A percentile compares a stretch with the other conserved stretches of the same genome.
Conservation (phyloP, 2,113 vertebrate species). For the Petrocephalus microphthalmus region DNA sequence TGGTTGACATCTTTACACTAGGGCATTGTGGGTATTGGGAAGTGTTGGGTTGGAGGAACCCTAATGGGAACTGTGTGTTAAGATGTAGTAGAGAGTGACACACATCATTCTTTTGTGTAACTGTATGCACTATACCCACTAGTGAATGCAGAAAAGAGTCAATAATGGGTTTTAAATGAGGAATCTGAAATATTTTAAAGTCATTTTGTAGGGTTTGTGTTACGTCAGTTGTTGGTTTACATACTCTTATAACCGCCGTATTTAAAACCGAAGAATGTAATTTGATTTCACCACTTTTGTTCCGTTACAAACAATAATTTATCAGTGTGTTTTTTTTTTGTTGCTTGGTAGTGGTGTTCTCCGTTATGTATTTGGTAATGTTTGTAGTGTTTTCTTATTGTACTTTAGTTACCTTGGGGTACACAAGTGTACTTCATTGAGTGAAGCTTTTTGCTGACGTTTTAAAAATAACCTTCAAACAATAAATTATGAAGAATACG, state of each 20-base stretch:
- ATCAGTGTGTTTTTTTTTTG: not conserved
- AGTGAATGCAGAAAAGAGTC: not conserved
- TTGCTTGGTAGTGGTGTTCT: not conserved
- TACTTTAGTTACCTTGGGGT: not conserved
- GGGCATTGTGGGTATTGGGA: not conserved
- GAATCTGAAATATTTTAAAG: constrained; percentile 24
- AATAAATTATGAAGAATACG: not conserved
- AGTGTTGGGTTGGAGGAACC: not conserved
- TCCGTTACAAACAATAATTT: constrained; percentile 22
- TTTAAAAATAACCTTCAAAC: not conserved
- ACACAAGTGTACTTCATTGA: not conserved
- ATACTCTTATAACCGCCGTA: constrained; percentile 27
- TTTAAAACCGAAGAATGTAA: constrained; percentile 25
- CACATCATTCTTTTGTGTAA: not conserved
- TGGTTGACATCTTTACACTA: not conserved
- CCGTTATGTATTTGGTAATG: not conserved
- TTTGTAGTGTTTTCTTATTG: not conserved
- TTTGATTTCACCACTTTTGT: constrained; percentile 24
- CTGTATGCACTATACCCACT: not conserved
- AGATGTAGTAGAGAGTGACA: not conserved
- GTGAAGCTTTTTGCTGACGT: constrained; percentile 22
- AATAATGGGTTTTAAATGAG: constrained; percentile 23
- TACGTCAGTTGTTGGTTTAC: constrained; percentile 32
- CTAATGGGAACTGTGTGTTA: not conserved
- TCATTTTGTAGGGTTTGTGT: constrained; percentile 28